Conservation (phyloP, 2,113 vertebrate species). For the Gnathonemus longibarbis region DNA sequence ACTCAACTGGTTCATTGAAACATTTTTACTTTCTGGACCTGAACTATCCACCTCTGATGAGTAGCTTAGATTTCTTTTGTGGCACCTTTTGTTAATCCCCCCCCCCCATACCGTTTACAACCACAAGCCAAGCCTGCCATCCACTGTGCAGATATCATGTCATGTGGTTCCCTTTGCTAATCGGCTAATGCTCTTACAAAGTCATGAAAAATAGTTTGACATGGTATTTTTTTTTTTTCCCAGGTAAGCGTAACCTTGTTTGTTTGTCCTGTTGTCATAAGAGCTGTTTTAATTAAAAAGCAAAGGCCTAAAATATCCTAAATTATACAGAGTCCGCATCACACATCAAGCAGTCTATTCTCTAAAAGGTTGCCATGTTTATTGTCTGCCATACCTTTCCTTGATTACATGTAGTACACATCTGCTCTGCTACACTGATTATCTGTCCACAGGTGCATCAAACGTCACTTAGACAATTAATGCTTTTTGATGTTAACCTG, state of each 20-base stretch:
- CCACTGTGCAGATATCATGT: not conserved
- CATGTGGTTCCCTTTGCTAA: not conserved
- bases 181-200: no score
- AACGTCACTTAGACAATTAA: not conserved
- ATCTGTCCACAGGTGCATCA: not conserved
- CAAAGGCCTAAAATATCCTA: not conserved
- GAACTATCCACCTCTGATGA: not conserved
- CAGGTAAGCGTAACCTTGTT: not conserved
- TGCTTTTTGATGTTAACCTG: not conserved
- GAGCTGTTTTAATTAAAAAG: not conserved
- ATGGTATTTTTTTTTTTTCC: not conserved
- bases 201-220: not conserved
- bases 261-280: not conserved
- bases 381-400: not conserved
- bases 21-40: not conserved
- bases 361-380: not conserved
- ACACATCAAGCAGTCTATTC: not conserved
- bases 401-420: not conserved
- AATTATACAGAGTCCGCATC: not conserved
- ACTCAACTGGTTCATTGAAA: not conserved
- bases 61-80: not conserved
- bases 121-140: not conserved
- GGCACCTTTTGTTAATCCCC: not conserved
- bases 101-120: not conserved
- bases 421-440: not conserved